These are phyloP conservation scores for Idaea straminata DNA, from an alignment of 2,888 invertebrate species.

Conservation along the genomic window DNA sequence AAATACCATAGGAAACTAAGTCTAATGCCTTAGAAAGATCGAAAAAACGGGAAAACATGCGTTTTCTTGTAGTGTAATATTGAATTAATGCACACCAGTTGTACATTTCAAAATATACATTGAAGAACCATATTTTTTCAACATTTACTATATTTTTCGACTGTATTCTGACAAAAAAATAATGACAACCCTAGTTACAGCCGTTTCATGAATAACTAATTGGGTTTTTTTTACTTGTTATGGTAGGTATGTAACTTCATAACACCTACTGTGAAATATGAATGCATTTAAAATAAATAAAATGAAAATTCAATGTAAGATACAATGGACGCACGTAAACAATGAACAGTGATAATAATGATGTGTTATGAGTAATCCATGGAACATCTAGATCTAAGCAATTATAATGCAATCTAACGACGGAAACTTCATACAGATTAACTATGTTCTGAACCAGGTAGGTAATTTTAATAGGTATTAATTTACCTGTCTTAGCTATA, in stretches of 20 bases:
- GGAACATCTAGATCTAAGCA: slow-evolving; percentile 27
- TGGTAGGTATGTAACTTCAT: not conserved
- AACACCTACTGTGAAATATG: not conserved
- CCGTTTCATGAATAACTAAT: not conserved
- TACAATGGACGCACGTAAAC: slow-evolving; percentile 5
- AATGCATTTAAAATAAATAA: not conserved
- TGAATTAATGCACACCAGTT: no score
- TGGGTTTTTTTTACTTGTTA: not conserved
- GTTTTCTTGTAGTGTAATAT: no score
- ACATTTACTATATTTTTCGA: no score
- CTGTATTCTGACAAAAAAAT: no score
- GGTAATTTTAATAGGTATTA: not conserved
- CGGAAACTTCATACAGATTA: slow-evolving; percentile 34
- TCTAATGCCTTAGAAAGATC: no score
- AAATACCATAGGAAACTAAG: no score
- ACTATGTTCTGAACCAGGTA: not conserved
- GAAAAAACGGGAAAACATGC: no score
- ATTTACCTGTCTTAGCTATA: not conserved
- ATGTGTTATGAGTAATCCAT: slow-evolving; percentile 21
- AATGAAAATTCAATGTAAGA: not conserved
- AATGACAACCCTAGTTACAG: no score
- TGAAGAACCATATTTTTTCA: no score
- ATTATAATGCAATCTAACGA: slow-evolving; percentile 40
- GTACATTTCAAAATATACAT: no score
- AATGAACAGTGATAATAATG: slow-evolving; percentile 9